Evolutionary conservation across 2,888 invertebrate genomes (phyloP), one percentile per base, ranked within the genome.

Genomic region (Sinhomidia bicolor): DNA sequence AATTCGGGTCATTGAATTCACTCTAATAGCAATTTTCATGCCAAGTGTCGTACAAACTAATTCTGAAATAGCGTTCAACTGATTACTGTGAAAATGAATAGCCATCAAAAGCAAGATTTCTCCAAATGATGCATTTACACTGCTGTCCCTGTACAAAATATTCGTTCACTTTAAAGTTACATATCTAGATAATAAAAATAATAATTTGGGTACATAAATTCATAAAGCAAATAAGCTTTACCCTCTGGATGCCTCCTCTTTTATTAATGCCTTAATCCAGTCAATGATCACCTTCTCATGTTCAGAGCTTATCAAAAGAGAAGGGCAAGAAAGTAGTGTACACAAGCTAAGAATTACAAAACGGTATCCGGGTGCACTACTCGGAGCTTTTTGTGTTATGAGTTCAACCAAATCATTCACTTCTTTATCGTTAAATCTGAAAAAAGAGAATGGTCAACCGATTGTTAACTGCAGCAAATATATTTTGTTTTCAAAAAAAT

Each of bases 61-160:
- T 93, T 99, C 99, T 83, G 97, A 97, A 82, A 99, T 98, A 6
- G 98, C 98, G 81, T 96, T 96, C 90, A 98, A 95, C 94, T 99
- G 99, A 93, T 98, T 98, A 92, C 98, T 97, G 93, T 99, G 99
- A 93, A 99, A 99, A 93, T 99, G 99, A 91, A 99, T 98, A 0
- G 99, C 99, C 95, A 99, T 97, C 89, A 99, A 94, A 0, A 99
- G 95, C 80, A 99, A 94, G 97, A 99, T 98, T 94, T 99, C 99
- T 0, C 98, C 98, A 93, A 98, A 98, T 1, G 98, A 98, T 0
- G 97, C 97, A 0, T 96, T 91, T n/a, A 87, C 88, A 14, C 76
- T 87, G 44, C 88, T 90, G 41, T 80, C 85, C 6, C 79, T 84
- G 51, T 6, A 32, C n/a, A n/a, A n/a, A n/a, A n/a, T n/a, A n/a